A percentile compares a stretch with the other conserved stretches of the same genome.
Conservation (phyloP, 2,113 vertebrate species). For the Bubo scandiacus region DNA sequence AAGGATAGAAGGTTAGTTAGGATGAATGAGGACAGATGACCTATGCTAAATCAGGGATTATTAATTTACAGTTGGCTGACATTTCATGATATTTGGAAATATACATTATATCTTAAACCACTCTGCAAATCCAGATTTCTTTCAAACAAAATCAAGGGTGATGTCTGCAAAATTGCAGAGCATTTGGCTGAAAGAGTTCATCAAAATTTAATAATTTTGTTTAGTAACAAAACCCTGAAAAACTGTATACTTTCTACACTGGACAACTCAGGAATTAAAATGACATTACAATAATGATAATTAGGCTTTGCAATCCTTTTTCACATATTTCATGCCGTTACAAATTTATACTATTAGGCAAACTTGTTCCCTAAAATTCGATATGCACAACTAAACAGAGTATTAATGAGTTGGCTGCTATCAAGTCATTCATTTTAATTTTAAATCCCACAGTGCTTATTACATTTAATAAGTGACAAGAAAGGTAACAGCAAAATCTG, state of each 20-base stretch:
- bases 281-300: background rate
- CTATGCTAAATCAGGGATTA: background rate
- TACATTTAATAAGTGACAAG: background rate
- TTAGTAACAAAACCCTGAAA: background rate
- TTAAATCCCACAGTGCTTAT: background rate
- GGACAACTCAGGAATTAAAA: background rate
- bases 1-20: background rate
- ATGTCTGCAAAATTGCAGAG: background rate
- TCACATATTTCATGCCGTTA: background rate
- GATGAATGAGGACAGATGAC: background rate
- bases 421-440: slow-evolving; percentile 1
- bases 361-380: background rate
- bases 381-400: background rate
- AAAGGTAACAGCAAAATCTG: background rate
- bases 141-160: background rate
- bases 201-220: background rate
- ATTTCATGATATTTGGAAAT: background rate
- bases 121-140: background rate
- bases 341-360: background rate
- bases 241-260: background rate
- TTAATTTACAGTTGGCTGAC: background rate
- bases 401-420: background rate
- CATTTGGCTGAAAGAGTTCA: background rate
- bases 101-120: background rate
- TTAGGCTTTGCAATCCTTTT: background rate